Evolutionary conservation across 2,797 vertebrate species (phyloP), one percentile per base, ranked within the genome.

Genomic region (Sylvilagus floridanus): DNA sequence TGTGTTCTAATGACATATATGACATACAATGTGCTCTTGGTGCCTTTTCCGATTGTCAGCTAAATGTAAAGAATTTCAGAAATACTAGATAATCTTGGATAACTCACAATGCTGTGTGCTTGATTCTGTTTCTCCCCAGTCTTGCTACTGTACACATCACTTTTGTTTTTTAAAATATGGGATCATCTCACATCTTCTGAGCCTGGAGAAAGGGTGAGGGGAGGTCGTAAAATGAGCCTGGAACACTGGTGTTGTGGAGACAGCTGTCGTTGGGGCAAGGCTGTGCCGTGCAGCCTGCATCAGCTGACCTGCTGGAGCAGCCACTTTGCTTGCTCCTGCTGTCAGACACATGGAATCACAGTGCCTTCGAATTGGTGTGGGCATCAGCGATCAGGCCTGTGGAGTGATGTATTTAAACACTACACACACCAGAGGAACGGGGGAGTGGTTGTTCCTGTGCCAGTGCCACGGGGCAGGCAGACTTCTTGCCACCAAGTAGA

Each of bases 61-160:
- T 75, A 84, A 66, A 54, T 83, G 37, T 71, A 73, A 78, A 91
- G 32, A 91, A 81, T 93, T 87, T 65, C 37, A 52, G 52, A 86
- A 83, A 78, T 50, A 82, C 5, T 19, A 72, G 71, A 69, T 66
- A 85, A 68, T 62, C 26, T 84, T 76, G 19, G 84, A 71, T 94
- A n/a, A 62, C 7, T 79, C 77, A 52, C 28, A 42, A 47, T 62
- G 88, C 75, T 91, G 88, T 88, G 37, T 81, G 47, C 47, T 72
- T 52, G 22, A 24, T 37, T 93, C 93, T 57, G 28, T 93, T 90
- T 79, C 89, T 84, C 73, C 52, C 52, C 16, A 62, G 17, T 77
- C 14, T 88, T 62, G 91, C 75, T 47, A 54, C 26, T 91, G 50
- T 81, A 32, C 5, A 21, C 62, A 24, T 87, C 17, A 79, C 88